Base-by-base conservation (phyloP, 2,113 vertebrate genomes). In the Tricholaema leucomelas region DNA sequence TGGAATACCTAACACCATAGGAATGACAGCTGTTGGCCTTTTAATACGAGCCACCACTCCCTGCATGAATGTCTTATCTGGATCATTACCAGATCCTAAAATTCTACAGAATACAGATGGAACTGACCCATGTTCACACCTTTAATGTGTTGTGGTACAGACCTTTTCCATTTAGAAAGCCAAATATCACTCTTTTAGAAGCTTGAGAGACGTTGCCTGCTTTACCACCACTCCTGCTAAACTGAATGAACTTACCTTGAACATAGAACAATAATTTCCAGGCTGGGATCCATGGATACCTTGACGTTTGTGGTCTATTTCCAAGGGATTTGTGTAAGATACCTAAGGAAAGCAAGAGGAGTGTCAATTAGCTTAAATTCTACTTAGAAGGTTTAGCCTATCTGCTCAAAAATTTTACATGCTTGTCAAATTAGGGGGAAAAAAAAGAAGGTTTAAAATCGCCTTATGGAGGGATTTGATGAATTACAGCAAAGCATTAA, bases 261-360 rank as follows among this genome's bases (percentile, higher is more conserved):
- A 64, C 59, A 88, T 27, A 60, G 72, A 90, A 80, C 55, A 65
- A 21, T 9, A 75, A 81, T 79, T 92, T 92, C 87, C 66, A 94
- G 42, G 18, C 21, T 94, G 59, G 63, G 3, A 88, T 87, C 63
- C 71, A 73, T 73, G 55, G 50, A 74, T 60, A 83, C 42, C 36
- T 88, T 90, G 76, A 78, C 1, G 3, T 77, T 86, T 83, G 65
- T 80, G n/a, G 18, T 63, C 46, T 77, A 25, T 93, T 95, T 92
- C 70, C n/a, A 90, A 78, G 15, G 27, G 27, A 81, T 92, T 75
- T 88, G 38, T 90, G 30, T 75, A 75, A 90, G 61, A 75, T 72
- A 81, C 74, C 65, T 74, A 88, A 59, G 31, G 42, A 83, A 93
- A 88, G 24, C n/a, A 83, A 85, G 46, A 83, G 4, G 9, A 87